These are phyloP conservation scores for Sminthurinus signatus DNA, from an alignment of 1,140 invertebrate genomes.

Conservation along the genomic window DNA sequence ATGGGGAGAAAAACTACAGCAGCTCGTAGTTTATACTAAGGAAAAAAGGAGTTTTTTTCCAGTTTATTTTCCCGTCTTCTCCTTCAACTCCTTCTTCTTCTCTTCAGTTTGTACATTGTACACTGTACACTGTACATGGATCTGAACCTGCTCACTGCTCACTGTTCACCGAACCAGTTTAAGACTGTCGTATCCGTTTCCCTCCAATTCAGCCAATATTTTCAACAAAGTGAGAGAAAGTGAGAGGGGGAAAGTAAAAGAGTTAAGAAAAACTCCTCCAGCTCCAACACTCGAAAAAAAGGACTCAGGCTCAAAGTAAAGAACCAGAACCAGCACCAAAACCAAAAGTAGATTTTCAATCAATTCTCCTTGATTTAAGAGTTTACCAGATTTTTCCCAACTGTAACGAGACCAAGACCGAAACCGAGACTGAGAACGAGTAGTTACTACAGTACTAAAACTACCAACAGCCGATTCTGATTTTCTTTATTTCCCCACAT, in stretches of 20 bases:
- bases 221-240: background rate
- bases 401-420: too few relatives aligned
- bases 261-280: background rate
- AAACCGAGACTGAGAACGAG: too few relatives aligned
- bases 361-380: conserved; percentile 4
- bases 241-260: background rate
- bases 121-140: background rate
- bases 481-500: too few relatives aligned
- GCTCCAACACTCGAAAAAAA: background rate
- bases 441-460: too few relatives aligned
- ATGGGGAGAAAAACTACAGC: too few relatives aligned
- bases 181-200: background rate
- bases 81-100: too few relatives aligned
- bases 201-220: background rate
- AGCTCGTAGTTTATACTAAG: too few relatives aligned
- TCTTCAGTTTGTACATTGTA: too few relatives aligned
- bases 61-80: too few relatives aligned
- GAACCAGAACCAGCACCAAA: background rate
- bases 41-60: too few relatives aligned
- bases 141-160: background rate
- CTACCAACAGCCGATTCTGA: too few relatives aligned
- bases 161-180: background rate
- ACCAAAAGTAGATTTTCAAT: background rate
- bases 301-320: background rate
- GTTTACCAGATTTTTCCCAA: background rate